Evolutionary conservation across 2,797 vertebrate genomes (phyloP).

Genomic region (Halcyon leucocephala): DNA sequence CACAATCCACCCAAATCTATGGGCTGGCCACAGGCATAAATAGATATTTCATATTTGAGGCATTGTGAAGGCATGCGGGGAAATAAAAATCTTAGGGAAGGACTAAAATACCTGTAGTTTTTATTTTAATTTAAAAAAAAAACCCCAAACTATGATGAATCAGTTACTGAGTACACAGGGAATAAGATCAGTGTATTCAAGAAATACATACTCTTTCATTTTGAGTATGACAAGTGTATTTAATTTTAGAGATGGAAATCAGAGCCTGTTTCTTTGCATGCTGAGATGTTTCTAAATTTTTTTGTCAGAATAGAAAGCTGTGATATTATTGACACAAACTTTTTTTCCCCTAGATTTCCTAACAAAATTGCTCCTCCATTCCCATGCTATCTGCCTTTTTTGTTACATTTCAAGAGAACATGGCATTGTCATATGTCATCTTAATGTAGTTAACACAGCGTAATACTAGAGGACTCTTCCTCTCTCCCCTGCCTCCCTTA

Average conservation of each 20-base stretch:
- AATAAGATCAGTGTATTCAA: background rate
- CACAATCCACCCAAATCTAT: background rate
- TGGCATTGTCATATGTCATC: background rate
- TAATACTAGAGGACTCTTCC: background rate
- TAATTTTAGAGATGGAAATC: background rate
- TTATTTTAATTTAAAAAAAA: background rate
- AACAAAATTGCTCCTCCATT: background rate
- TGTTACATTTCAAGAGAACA: background rate
- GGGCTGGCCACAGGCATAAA: background rate
- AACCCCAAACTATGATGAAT: background rate
- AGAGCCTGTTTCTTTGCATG: background rate
- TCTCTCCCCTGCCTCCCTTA: accelerated
- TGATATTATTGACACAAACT: background rate
- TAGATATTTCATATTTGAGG: background rate
- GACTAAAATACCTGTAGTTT: background rate
- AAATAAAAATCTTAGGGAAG: background rate
- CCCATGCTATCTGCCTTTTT: background rate
- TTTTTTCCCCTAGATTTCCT: background rate
- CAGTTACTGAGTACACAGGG: background rate
- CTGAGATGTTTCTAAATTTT: background rate
- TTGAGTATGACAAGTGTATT: background rate
- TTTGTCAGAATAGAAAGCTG: background rate
- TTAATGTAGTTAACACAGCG: background rate
- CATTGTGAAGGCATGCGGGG: background rate
- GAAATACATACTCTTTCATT: background rate